Evolutionary conservation across 2,797 vertebrate species (phyloP), one percentile per base, ranked within the genome.

Genomic region (Tragelaphus oryx): DNA sequence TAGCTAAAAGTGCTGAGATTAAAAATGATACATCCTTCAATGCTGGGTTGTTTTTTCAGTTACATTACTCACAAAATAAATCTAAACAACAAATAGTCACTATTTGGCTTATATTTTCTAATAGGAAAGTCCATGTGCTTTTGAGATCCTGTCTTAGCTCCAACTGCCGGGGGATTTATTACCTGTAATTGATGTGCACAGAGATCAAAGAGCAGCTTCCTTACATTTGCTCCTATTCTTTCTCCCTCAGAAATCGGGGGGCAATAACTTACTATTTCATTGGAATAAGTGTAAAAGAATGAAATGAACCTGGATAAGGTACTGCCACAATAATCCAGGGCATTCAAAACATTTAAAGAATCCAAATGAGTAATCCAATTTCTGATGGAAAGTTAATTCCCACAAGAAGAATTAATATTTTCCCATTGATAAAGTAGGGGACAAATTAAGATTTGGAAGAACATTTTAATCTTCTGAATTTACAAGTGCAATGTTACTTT

Each of bases 21-120:
- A 98, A 98, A 98, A 98, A 98, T 98, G 97, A 98, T 98, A 98
- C 98, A 98, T 98, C 97, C 97, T 98, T 98, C 98, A 97, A 84
- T 97, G 97, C 96, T 96, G 65, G 95, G 95, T 90, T 98, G 62
- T 97, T 98, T 98, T 97, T 91, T 10, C 79, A 84, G 98, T 98
- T 98, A 98, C 97, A 97, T 98, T 98, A 97, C 98, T 97, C 88
- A 84, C 97, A 97, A 98, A 98, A 98, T 98, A 98, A 98, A 98
- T 98, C 97, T 98, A 97, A 98, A 96, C 97, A 98, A 98, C 98
- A 98, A 98, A 98, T 98, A 97, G 98, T 97, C 96, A 95, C 97
- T 98, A 97, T 98, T 98, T 97, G 97, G 98, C 98, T 98, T 98
- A 98, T 98, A 98, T 95, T 98, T 98, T 98, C 98, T 98, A 98